Percentiles rank a stretch among this genome's conserved stretches.
These are phyloP conservation scores for Alca torda DNA, from an alignment of 2,797 vertebrate species.

Conservation along the genomic window DNA sequence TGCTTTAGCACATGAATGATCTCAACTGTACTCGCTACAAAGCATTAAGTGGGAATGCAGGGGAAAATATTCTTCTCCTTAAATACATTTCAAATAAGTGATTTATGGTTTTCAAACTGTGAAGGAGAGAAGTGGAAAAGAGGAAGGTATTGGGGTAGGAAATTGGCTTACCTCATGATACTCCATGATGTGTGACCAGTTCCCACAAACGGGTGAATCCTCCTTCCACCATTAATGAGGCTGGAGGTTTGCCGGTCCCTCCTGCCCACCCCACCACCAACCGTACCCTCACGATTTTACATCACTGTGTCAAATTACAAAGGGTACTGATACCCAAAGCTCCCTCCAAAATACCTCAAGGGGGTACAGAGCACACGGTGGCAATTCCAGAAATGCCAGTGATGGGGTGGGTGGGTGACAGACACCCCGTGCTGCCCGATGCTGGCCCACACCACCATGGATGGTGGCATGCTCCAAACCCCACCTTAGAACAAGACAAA, in stretches of 20 bases:
- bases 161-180: constrained; percentile 16
- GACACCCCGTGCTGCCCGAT: rapidly evolving
- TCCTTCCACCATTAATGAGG: neutral
- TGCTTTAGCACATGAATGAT: constrained; percentile 46
- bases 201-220: neutral
- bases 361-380: neutral
- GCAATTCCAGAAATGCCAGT: neutral
- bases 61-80: constrained; percentile 45
- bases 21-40: constrained; percentile 15
- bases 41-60: constrained; percentile 30
- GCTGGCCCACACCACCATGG: rapidly evolving
- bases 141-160: constrained; percentile 46
- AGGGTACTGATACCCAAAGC: neutral
- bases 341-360: neutral
- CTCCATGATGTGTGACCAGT: neutral
- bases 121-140: constrained; percentile 34
- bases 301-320: neutral
- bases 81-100: constrained; percentile 34
- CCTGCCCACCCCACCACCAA: neutral
- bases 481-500: neutral
- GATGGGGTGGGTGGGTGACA: neutral
- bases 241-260: neutral
- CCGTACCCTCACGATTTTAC: neutral
- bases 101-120: constrained; percentile 44
- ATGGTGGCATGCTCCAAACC: neutral